Evolutionary conservation across 2,888 invertebrate genomes (phyloP).

Genomic region (Pandemis heparana): DNA sequence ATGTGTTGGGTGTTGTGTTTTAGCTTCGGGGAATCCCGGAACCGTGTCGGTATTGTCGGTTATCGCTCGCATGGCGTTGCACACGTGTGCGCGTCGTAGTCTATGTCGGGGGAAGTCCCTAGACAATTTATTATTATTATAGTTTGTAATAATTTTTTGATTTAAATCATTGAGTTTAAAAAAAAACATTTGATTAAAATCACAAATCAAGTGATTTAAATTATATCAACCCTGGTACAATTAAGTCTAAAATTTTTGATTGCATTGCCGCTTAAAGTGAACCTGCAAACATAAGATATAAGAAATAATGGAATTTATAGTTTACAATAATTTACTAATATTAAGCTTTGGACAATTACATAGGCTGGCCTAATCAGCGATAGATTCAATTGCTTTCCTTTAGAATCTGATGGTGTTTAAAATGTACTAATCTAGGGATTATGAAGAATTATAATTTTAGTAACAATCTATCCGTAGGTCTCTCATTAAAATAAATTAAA

Average conservation of each 20-base stretch:
- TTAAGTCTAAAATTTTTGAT: background rate
- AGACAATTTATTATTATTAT: too few species aligned
- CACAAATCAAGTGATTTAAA: too few species aligned
- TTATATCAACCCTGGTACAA: too few species aligned
- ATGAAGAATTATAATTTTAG: background rate
- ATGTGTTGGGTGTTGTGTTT: too few species aligned
- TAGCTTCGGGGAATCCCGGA: too few species aligned
- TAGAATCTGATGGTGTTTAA: background rate
- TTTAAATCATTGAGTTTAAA: too few species aligned
- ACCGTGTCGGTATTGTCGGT: too few species aligned
- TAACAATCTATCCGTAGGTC: background rate
- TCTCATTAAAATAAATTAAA: background rate
- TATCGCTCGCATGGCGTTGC: too few species aligned
- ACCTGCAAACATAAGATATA: background rate
- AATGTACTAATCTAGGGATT: background rate
- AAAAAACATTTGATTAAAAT: too few species aligned
- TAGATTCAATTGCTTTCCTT: background rate
- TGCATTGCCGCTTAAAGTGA: background rate
- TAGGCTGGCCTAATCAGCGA: background rate
- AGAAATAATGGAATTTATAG: background rate
- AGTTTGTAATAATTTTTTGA: too few species aligned
- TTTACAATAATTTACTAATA: background rate
- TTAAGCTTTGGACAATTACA: background rate
- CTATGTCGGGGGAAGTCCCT: too few species aligned
- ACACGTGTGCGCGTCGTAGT: too few species aligned